Conservation (phyloP, 1,140 invertebrate species). For the Pogonomyrmex barbatus region DNA sequence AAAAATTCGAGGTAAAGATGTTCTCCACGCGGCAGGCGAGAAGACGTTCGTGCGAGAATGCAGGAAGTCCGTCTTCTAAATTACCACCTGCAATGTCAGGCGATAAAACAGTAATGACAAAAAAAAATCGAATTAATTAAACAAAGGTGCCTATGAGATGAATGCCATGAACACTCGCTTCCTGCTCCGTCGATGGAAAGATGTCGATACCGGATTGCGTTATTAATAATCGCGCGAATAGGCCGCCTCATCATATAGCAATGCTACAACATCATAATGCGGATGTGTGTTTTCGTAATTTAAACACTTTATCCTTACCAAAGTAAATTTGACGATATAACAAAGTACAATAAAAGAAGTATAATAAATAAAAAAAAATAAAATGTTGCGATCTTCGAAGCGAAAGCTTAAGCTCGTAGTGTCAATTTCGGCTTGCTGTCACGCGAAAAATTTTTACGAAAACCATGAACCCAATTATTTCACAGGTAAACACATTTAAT, state of each 20-base stretch:
- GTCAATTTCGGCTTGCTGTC: not conserved
- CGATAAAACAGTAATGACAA: constrained; percentile 40
- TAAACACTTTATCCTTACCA: not conserved
- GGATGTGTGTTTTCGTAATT: constrained; percentile 14
- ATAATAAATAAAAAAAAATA: not conserved
- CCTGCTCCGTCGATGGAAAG: constrained; percentile 33
- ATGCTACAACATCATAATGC: constrained; percentile 8
- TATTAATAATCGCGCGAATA: constrained; percentile 45
- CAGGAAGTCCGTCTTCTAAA: constrained; percentile 43
- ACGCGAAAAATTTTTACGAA: not conserved
- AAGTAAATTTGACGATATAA: not conserved
- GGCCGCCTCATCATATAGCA: not conserved
- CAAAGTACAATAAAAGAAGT: not conserved
- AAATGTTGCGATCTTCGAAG: not conserved
- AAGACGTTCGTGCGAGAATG: constrained; percentile 28
- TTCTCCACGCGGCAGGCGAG: not conserved
- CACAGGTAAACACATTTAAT: not conserved
- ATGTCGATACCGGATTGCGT: constrained; percentile 30
- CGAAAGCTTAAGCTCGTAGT: not conserved
- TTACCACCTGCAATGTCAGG: constrained; percentile 23
- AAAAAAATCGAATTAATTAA: constrained; percentile 48
- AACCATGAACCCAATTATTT: not conserved
- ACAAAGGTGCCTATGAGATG: constrained; percentile 24
- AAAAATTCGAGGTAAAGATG: constrained; percentile 36
- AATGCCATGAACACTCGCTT: constrained; percentile 5